phyloP scores from a whole-genome alignment of 2,888 invertebrate genomes.

The Adelognathus sp. region DNA sequence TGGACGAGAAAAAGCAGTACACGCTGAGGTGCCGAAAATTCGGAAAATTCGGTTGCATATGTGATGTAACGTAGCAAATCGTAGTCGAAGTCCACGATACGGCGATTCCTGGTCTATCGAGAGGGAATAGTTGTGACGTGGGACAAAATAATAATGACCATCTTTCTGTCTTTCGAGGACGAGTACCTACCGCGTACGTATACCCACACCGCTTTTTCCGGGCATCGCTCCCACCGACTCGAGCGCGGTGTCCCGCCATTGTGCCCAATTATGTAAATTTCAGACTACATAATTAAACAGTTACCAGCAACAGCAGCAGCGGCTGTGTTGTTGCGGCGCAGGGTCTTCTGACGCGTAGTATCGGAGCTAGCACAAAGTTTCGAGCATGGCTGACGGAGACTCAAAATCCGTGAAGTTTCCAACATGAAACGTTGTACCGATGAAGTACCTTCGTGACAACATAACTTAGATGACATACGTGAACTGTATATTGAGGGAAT shows the following conservation, averaged over 20 bases:
- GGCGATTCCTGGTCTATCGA: no score
- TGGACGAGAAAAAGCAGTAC: no score
- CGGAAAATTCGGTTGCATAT: no score
- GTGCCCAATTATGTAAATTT: conserved; percentile 75
- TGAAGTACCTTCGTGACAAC: background rate
- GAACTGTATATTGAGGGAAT: background rate
- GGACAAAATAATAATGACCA: no score
- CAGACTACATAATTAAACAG: conserved; percentile 76
- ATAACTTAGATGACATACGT: background rate
- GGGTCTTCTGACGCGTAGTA: conserved; percentile 5
- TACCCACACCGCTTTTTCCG: conserved; percentile 15
- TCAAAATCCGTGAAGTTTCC: conserved; percentile 17
- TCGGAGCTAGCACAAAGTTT: conserved; percentile 16
- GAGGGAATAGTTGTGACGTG: no score
- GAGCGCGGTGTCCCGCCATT: conserved; percentile 54
- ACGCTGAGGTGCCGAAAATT: no score
- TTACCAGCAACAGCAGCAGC: conserved; percentile 58
- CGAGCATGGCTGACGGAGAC: conserved; percentile 5
- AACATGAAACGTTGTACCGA: conserved; percentile 15
- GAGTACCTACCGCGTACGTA: conserved; percentile 29
- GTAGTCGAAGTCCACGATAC: no score
- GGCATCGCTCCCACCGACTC: conserved; percentile 2
- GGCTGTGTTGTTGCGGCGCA: conserved; percentile 10
- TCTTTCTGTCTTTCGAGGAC: conserved; percentile 19
- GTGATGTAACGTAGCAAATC: no score